Conservation (phyloP, 2,888 invertebrate species). For the Ommatoiulus sabulosus region DNA sequence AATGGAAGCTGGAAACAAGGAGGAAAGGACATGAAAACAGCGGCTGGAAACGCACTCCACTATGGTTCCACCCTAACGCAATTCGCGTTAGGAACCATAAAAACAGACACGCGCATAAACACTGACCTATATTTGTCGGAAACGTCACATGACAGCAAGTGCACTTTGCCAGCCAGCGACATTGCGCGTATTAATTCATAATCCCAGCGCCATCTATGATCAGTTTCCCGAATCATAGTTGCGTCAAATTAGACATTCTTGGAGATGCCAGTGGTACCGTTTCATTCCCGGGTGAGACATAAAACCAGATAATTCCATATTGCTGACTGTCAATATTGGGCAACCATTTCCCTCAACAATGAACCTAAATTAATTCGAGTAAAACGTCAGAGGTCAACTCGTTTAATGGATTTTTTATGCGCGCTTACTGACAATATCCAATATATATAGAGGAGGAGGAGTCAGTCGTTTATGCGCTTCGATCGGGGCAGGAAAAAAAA, state of each 20-base stretch:
- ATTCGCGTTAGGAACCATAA: too few relatives aligned
- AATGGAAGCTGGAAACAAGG: too few relatives aligned
- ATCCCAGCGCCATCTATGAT: too few relatives aligned
- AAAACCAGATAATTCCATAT: not conserved
- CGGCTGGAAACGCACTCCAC: too few relatives aligned
- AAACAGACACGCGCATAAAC: too few relatives aligned
- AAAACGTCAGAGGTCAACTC: conserved; percentile 15
- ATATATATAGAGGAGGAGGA: not conserved
- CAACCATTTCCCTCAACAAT: not conserved
- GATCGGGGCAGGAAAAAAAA: not conserved
- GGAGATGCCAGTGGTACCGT: not conserved
- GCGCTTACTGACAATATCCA: not conserved
- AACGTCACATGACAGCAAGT: too few relatives aligned
- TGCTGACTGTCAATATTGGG: not conserved
- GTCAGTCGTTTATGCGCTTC: not conserved
- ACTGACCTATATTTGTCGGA: too few relatives aligned
- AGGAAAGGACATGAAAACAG: too few relatives aligned
- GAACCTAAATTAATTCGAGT: not conserved
- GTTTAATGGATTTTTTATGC: conserved; percentile 1
- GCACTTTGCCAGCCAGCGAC: too few relatives aligned
- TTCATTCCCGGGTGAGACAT: not conserved
- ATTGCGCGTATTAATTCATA: too few relatives aligned
- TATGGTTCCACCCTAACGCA: too few relatives aligned
- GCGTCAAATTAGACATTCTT: not conserved
- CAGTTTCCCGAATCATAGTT: too few relatives aligned